Base-by-base conservation (phyloP, 2,797 vertebrate genomes). In the Phalloptychus januarius region DNA sequence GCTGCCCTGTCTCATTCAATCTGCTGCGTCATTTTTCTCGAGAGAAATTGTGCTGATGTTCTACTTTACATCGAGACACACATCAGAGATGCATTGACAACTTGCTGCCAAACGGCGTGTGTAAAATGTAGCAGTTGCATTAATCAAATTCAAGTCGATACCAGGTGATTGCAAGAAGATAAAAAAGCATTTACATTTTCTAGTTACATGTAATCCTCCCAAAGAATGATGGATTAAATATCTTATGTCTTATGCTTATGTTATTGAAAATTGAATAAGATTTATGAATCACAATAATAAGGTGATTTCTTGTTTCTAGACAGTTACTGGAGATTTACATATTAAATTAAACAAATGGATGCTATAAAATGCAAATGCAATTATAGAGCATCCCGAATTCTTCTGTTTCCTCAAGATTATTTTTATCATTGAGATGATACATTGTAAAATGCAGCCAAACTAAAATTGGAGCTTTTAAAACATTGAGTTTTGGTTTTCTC, bases 261-360 rank as follows among this genome's bases (percentile, higher is more conserved):
- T 83, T 86, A 6, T 82, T 85, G 79, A 79, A 48, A 84, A 72
- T 78, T 46, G 44, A 74, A 85, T 70, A 42, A 6, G 23, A 25
- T 80, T 25, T 61, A 79, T 80, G 82, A 46, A 85, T 85, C 85
- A 83, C 72, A 86, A 72, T 79, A 72, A 89, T 89, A 69, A 85
- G 74, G 82, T 86, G 90, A 78, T 79, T 85, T 78, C 77, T 79
- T 82, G 42, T 48, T 78, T 72, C 58, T 72, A 71, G 87, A 82
- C 71, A 88, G 69, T 83, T 67, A 18, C 46, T 79, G 67, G 80
- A 80, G 80, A 90, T 88, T 58, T 75, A 81, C 84, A 89, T 87
- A 86, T 84, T 89, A 85, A 88, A 88, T 76, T 71, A 75, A 89
- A 87, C 79, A 80, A 79, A 74, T 84, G 69, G 75, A 87, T 83